These are phyloP conservation scores for Acromyrmex charruanus DNA, from an alignment of 1,140 invertebrate species.

Conservation along the genomic window DNA sequence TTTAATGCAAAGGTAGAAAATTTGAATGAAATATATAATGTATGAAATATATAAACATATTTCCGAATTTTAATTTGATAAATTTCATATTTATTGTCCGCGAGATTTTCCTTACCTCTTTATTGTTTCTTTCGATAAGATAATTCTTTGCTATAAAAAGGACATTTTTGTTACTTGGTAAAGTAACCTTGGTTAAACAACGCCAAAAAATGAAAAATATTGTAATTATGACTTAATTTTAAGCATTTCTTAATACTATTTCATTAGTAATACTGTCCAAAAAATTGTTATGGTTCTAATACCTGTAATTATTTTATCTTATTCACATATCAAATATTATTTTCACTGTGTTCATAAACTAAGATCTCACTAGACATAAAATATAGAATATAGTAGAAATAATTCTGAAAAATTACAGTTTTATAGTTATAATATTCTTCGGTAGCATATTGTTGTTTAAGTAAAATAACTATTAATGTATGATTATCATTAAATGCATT, in stretches of 20 bases:
- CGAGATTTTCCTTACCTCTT: neutral
- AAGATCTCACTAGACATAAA: neutral
- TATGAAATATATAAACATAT: neutral
- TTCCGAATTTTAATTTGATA: neutral
- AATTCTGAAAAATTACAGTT: neutral
- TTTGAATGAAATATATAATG: no score
- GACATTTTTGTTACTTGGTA: neutral
- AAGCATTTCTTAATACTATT: neutral
- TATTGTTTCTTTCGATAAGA: neutral
- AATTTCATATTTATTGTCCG: neutral
- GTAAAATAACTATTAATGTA: neutral
- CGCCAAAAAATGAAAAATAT: neutral
- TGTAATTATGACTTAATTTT: neutral
- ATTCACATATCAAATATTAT: neutral
- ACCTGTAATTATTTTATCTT: neutral
- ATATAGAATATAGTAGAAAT: neutral
- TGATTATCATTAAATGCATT: slow-evolving; percentile 11
- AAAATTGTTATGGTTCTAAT: neutral
- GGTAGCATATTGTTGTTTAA: neutral
- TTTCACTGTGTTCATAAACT: neutral
- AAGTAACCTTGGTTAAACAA: neutral
- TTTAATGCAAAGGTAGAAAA: slow-evolving; percentile 12
- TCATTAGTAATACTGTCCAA: neutral
- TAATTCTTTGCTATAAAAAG: neutral
- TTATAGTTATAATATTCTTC: neutral